Percentiles rank a stretch among this genome's conserved stretches.
These are phyloP conservation scores for Leptoclinus maculatus DNA, from an alignment of 2,797 vertebrate species.

Conservation along the genomic window DNA sequence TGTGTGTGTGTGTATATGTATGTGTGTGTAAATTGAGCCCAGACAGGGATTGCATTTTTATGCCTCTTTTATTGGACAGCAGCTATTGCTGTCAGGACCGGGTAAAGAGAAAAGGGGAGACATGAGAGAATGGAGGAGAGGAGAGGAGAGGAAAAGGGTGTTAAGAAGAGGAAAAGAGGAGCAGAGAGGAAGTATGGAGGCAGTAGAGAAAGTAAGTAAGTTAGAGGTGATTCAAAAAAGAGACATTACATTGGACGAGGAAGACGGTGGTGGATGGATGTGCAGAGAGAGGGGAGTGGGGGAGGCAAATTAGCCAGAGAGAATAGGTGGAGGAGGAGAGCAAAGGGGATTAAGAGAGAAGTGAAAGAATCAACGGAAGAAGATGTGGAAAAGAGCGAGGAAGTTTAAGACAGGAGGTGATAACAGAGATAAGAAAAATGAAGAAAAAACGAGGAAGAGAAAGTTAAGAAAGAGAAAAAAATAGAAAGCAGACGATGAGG, in stretches of 20 bases:
- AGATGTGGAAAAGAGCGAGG: not conserved
- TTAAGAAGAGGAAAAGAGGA: not conserved
- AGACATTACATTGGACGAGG: not conserved
- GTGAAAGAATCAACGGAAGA: not conserved
- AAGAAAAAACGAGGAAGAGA: not conserved
- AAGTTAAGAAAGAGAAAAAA: not conserved
- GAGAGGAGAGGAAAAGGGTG: not conserved
- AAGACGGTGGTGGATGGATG: not conserved
- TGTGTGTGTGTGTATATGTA: constrained; percentile 32
- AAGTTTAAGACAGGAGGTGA: not conserved
- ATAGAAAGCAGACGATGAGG: not conserved
- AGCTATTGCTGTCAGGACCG: constrained; percentile 71
- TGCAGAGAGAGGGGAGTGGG: not conserved
- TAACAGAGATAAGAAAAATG: not conserved
- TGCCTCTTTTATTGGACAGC: constrained; percentile 79
- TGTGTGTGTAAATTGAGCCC: constrained; percentile 56
- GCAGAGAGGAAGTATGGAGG: not conserved
- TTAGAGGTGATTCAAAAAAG: not conserved
- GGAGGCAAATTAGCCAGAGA: constrained; percentile 27
- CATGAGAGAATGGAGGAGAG: not conserved
- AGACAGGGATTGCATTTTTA: constrained; percentile 79
- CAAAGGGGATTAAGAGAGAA: not conserved
- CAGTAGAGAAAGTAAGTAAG: not conserved
- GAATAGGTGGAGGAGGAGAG: not conserved
- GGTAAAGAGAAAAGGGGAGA: constrained; percentile 30